Percentiles rank a stretch among this genome's conserved stretches.
phyloP scores from a whole-genome alignment of 2,113 vertebrate genomes.

The Engraulis encrasicolus region DNA sequence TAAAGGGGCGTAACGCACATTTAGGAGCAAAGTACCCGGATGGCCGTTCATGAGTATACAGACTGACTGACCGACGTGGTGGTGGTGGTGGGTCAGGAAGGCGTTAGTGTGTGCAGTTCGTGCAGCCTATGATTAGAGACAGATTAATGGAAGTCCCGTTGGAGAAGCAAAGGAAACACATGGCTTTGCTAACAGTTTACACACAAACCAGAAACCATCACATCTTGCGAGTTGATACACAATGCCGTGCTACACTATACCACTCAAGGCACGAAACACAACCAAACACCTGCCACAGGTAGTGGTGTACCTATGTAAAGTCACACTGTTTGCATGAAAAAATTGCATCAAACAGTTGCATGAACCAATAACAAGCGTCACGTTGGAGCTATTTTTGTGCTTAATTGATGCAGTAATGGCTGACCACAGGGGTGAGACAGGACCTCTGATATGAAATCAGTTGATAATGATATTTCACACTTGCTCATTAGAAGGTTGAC shows the following conservation, averaged over 20 bases:
- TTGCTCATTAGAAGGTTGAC: not conserved
- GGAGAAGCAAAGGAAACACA: not conserved
- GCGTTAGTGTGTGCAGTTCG: no score
- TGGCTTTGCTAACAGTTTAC: not conserved
- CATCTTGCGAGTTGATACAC: not conserved
- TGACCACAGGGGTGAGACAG: not conserved
- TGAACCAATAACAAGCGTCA: not conserved
- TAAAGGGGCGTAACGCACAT: no score
- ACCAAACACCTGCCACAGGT: not conserved
- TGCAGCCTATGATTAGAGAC: conserved; percentile 3
- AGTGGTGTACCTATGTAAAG: not conserved
- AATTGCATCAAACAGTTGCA: not conserved
- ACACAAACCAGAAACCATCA: not conserved
- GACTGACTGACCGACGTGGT: no score
- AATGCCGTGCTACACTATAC: not conserved
- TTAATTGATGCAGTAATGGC: not conserved
- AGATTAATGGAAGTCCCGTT: not conserved
- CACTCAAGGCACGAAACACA: not conserved
- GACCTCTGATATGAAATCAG: not conserved
- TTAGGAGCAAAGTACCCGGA: no score
- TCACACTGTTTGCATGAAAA: not conserved
- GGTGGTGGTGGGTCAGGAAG: not conserved
- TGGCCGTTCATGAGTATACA: no score
- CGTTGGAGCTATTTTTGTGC: not conserved
- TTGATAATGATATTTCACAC: not conserved